Conservation (phyloP, 2,113 vertebrate species). For the Sphyrna mokarran region DNA sequence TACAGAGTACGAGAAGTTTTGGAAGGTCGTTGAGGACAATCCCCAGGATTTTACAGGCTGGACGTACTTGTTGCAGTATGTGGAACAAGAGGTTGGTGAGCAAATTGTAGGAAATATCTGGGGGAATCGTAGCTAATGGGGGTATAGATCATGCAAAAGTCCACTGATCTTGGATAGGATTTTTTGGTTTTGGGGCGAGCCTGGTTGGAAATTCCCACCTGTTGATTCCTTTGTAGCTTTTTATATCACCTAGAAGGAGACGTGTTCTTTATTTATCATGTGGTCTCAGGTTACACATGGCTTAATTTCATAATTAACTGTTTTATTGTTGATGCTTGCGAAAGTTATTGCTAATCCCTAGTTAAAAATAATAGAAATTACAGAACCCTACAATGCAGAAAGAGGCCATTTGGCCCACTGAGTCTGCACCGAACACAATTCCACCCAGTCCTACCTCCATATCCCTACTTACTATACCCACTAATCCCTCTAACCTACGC, state of each 20-base stretch:
- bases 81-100: constrained; percentile 88
- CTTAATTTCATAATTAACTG: neutral
- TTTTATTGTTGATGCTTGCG: neutral
- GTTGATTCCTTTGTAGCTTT: neutral
- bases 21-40: constrained; percentile 83
- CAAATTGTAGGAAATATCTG: neutral
- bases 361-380: neutral
- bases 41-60: constrained; percentile 95
- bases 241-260: neutral
- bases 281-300: neutral
- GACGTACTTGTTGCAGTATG: constrained; percentile 92
- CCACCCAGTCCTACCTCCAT: too few species aligned
- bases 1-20: constrained; percentile 85
- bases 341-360: neutral
- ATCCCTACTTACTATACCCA: too few species aligned
- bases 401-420: too few species aligned
- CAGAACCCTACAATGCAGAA: too few species aligned
- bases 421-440: too few species aligned
- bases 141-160: too few species aligned
- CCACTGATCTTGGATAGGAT: too few species aligned
- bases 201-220: too few species aligned
- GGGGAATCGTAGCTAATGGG: too few species aligned
- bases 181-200: too few species aligned
- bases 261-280: neutral
- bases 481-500: too few species aligned